A percentile compares a stretch with the other conserved stretches of the same genome.
Conservation (phyloP, 2,888 invertebrate genomes). For the Allolobophora icterica region DNA sequence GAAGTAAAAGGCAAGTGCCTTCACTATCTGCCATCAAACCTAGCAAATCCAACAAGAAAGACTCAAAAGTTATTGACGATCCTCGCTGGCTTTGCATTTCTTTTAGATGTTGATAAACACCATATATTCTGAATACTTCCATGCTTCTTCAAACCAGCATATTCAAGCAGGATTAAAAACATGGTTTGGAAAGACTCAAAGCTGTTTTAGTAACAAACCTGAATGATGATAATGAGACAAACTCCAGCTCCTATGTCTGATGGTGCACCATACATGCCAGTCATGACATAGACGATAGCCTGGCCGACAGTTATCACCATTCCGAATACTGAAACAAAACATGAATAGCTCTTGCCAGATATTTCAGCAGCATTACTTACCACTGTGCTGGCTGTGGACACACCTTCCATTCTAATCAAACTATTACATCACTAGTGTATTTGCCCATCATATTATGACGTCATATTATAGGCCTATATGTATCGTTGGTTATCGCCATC, state of each 20-base stretch:
- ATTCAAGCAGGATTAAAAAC: neutral
- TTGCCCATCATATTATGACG: too few relatives aligned
- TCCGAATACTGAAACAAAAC: conserved; percentile 79
- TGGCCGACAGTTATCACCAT: conserved; percentile 99
- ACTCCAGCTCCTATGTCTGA: conserved; percentile 96
- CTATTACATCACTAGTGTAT: too few relatives aligned
- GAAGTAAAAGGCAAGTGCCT: neutral
- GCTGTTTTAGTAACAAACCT: conserved; percentile 66
- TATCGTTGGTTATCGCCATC: too few relatives aligned
- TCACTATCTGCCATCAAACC: neutral
- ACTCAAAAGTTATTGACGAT: neutral
- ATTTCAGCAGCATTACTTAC: too few relatives aligned
- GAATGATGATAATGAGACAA: conserved; percentile 96
- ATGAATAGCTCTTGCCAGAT: neutral
- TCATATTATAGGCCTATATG: too few relatives aligned
- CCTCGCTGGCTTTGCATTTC: neutral
- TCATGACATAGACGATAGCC: conserved; percentile 99
- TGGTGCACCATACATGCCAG: conserved; percentile 73
- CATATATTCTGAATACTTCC: neutral
- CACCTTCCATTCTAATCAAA: too few relatives aligned
- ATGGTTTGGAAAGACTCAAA: neutral
- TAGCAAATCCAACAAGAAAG: neutral
- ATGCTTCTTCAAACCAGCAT: neutral
- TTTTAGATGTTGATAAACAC: neutral
- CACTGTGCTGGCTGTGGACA: too few relatives aligned